Evolutionary conservation across 2,888 invertebrate species (phyloP).

Genomic region (Ephialtes manifestator): DNA sequence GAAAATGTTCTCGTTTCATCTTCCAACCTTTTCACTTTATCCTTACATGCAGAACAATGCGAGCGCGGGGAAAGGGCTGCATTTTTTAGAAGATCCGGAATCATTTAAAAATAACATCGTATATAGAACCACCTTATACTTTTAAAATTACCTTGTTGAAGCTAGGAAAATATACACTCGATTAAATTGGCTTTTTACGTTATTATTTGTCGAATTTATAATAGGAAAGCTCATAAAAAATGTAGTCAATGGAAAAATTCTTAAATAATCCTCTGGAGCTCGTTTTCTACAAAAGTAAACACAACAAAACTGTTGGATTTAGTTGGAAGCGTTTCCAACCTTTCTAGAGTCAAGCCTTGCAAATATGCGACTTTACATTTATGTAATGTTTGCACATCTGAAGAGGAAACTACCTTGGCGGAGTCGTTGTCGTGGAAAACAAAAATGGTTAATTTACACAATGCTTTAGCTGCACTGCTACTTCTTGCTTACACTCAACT

Average conservation of each 20-base stretch:
- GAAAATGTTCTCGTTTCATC: background rate
- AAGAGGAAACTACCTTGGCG: background rate
- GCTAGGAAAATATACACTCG: background rate
- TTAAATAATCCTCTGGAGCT: background rate
- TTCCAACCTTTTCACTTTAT: background rate
- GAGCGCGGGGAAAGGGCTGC: background rate
- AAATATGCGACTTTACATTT: background rate
- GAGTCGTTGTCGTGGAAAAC: background rate
- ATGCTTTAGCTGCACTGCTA: background rate
- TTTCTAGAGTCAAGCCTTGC: background rate
- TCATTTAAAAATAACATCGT: background rate
- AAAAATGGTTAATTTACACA: background rate
- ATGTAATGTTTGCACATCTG: background rate
- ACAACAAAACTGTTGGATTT: background rate
- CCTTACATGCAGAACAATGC: background rate
- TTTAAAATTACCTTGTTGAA: conserved; percentile 5
- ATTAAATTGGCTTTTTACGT: background rate
- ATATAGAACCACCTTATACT: background rate
- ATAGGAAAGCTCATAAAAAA: background rate
- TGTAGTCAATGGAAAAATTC: background rate
- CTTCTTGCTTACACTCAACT: background rate
- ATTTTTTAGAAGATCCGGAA: conserved; percentile 8
- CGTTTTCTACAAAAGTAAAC: background rate
- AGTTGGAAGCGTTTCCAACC: background rate
- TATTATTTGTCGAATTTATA: background rate